Percentiles rank a stretch among this genome's conserved stretches.
These are phyloP conservation scores for Monarcha castaneiventris DNA, from an alignment of 2,113 vertebrate species.

Conservation along the genomic window DNA sequence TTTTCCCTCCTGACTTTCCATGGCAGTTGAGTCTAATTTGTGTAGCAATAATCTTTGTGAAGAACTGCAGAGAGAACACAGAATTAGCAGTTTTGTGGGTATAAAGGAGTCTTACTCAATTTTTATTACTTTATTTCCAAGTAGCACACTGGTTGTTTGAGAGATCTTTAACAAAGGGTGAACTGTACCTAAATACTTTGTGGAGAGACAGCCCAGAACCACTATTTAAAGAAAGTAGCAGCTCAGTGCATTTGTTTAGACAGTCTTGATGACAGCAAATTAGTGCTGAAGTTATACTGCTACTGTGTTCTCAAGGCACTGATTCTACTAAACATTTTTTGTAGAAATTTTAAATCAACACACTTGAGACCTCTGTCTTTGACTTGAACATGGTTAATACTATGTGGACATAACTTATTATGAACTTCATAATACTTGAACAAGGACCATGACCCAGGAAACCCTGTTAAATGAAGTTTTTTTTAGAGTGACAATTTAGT, in stretches of 20 bases:
- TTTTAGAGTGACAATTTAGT: neutral
- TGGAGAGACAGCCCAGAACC: neutral
- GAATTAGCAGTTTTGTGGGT: neutral
- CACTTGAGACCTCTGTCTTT: neutral
- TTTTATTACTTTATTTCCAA: neutral
- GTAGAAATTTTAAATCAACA: neutral
- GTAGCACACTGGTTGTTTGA: neutral
- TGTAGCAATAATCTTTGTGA: neutral
- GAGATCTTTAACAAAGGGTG: neutral
- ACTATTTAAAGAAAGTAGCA: neutral
- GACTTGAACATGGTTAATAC: neutral
- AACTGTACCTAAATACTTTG: neutral
- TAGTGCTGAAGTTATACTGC: neutral
- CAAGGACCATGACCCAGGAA: conserved; percentile 8
- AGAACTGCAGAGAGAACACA: neutral
- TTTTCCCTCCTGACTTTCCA: neutral
- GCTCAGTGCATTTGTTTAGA: neutral
- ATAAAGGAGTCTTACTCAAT: neutral
- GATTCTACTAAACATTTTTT: neutral
- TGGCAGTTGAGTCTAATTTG: neutral
- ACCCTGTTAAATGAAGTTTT: neutral
- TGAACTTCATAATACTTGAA: neutral
- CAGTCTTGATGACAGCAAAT: neutral
- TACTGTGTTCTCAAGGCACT: neutral
- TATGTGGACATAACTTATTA: conserved; percentile 32